Percentiles rank a stretch among this genome's conserved stretches.
These are phyloP conservation scores for Myopa tessellatipennis DNA, from an alignment of 2,888 invertebrate genomes.

Conservation along the genomic window DNA sequence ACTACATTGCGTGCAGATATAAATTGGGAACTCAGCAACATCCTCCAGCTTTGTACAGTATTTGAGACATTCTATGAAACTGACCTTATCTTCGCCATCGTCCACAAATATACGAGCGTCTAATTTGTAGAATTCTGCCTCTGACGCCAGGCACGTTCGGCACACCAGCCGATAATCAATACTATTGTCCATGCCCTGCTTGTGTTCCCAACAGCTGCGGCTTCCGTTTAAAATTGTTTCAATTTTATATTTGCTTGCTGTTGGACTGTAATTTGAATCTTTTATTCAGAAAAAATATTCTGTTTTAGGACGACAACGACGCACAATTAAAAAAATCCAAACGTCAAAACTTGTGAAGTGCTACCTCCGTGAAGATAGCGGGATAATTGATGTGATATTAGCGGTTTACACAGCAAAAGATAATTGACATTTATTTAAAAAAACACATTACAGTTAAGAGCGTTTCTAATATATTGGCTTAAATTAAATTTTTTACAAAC, in stretches of 20 bases:
- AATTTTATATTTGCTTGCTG: background rate
- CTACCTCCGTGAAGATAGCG: too few relatives aligned
- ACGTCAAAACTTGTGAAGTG: too few relatives aligned
- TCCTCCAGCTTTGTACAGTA: constrained; percentile 56
- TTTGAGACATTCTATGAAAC: constrained; percentile 56
- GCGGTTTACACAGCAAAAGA: too few relatives aligned
- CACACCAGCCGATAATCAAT: constrained; percentile 56
- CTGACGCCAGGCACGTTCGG: constrained; percentile 60
- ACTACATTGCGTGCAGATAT: constrained; percentile 58
- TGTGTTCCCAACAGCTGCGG: background rate
- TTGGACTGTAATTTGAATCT: background rate
- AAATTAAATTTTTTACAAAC: too few relatives aligned
- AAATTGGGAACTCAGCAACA: constrained; percentile 50
- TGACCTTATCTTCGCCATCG: constrained; percentile 49
- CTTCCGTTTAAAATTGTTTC: background rate
- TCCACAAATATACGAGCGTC: constrained; percentile 51
- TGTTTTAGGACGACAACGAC: too few relatives aligned
- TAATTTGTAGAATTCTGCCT: constrained; percentile 58
- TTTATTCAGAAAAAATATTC: too few relatives aligned
- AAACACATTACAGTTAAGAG: too few relatives aligned
- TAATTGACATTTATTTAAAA: too few relatives aligned
- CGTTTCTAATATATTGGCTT: too few relatives aligned
- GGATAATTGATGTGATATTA: too few relatives aligned
- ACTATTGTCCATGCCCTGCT: constrained; percentile 39
- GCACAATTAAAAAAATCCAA: too few relatives aligned